phyloP scores from a whole-genome alignment of 2,113 vertebrate genomes.

The Nematolebias whitei region DNA sequence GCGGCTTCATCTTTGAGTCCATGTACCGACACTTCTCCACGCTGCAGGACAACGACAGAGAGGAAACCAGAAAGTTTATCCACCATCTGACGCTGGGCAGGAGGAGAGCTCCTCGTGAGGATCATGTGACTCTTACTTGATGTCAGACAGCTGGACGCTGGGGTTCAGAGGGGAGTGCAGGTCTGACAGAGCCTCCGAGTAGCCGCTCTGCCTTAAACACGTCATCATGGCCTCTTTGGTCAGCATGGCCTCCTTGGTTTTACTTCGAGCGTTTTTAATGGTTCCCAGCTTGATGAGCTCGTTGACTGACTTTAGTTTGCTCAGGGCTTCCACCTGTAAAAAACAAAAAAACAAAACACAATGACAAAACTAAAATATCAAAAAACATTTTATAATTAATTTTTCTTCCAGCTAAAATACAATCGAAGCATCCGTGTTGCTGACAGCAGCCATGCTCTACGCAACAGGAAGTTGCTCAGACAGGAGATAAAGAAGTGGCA shows the following conservation, averaged over 20 bases:
- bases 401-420: background rate
- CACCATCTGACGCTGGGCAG: background rate
- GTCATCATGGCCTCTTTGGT: constrained; percentile 93
- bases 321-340: constrained; percentile 92
- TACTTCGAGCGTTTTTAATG: constrained; percentile 87
- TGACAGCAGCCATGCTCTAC: constrained; percentile 1
- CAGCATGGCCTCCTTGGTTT: constrained; percentile 93
- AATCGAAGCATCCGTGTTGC: background rate
- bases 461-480: constrained; percentile 61
- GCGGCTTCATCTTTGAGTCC: constrained; percentile 99
- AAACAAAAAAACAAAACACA: background rate
- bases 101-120: background rate
- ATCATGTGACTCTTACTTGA: constrained; percentile 88
- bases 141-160: constrained; percentile 89
- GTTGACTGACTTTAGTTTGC: constrained; percentile 95
- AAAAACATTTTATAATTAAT: background rate
- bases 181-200: constrained; percentile 91
- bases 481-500: constrained; percentile 51
- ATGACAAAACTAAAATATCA: too few relatives aligned
- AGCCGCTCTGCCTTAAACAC: constrained; percentile 92
- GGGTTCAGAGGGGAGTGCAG: constrained; percentile 94
- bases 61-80: background rate
- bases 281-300: constrained; percentile 94
- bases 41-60: constrained; percentile 62
- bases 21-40: constrained; percentile 96